Conservation (phyloP, 2,888 invertebrate genomes). For the Stomorhina lunata region DNA sequence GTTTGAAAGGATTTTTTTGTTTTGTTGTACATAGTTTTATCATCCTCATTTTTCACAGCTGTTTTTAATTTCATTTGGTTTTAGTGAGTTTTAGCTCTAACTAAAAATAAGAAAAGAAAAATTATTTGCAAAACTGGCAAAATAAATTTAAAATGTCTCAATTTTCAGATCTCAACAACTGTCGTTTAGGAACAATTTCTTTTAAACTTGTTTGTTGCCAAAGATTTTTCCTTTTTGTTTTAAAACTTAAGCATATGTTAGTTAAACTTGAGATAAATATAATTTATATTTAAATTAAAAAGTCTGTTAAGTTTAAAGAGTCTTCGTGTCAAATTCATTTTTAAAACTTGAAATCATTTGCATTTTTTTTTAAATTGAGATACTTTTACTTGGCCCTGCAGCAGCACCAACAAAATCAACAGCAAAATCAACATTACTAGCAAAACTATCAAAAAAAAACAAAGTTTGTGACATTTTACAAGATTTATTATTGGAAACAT, state of each 20-base stretch:
- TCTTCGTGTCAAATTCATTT: not conserved
- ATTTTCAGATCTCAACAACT: conserved; percentile 48
- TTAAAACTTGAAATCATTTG: conserved; percentile 30
- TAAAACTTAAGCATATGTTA: conserved; percentile 22
- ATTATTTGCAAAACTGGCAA: not conserved
- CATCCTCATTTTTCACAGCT: conserved; percentile 39
- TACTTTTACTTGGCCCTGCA: not conserved
- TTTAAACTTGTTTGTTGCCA: not conserved
- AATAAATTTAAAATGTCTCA: conserved; percentile 38
- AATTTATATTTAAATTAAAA: not conserved
- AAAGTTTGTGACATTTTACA: conserved; percentile 21
- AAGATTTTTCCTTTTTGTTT: not conserved
- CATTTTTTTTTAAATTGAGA: conserved; percentile 21
- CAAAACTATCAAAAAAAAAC: no score
- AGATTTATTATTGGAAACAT: conserved; percentile 40
- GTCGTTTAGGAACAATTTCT: conserved; percentile 15
- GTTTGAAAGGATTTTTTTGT: no score
- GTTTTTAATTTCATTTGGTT: conserved; percentile 35
- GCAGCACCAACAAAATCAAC: not conserved
- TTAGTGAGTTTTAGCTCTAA: not conserved
- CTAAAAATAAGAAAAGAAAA: not conserved
- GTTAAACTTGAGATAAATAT: not conserved
- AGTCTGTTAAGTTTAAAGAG: not conserved
- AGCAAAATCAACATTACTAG: no score
- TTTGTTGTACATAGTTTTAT: not conserved